These are phyloP conservation scores for Nestor notabilis DNA, from an alignment of 2,113 vertebrate genomes.

Conservation along the genomic window DNA sequence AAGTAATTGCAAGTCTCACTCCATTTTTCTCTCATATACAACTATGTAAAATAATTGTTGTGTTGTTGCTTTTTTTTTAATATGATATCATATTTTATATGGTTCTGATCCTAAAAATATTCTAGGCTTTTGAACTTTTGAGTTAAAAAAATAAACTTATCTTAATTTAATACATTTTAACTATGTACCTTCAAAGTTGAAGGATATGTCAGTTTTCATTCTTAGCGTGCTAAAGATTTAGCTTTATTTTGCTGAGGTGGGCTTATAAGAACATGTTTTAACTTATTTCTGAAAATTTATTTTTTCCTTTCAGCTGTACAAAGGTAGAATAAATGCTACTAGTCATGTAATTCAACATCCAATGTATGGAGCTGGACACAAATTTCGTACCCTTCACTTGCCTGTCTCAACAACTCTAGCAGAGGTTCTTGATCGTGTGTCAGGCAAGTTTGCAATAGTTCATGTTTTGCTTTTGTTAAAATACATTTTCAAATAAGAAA, in stretches of 20 bases:
- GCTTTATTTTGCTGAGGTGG: background rate
- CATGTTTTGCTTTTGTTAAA: background rate
- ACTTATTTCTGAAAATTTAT: background rate
- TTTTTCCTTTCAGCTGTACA: conserved; percentile 85
- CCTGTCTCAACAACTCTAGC: conserved; percentile 96
- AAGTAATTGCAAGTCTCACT: background rate
- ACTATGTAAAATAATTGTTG: background rate
- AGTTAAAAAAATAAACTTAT: background rate
- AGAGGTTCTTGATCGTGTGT: conserved; percentile 96
- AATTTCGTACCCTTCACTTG: conserved; percentile 95
- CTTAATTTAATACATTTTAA: background rate
- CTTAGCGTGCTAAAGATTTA: background rate
- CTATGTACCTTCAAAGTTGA: background rate
- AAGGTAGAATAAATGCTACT: conserved; percentile 98
- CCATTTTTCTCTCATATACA: background rate
- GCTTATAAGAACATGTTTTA: background rate
- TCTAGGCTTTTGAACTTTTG: background rate
- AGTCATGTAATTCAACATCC: conserved; percentile 99
- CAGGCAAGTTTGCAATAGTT: conserved; percentile 79
- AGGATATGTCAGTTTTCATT: background rate
- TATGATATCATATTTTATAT: background rate
- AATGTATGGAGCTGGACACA: conserved; percentile 99
- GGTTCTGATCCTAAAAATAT: background rate
- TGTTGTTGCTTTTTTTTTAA: background rate
- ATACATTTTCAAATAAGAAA: background rate